Conservation (phyloP, 2,113 vertebrate species). For the Picathartes gymnocephalus region DNA sequence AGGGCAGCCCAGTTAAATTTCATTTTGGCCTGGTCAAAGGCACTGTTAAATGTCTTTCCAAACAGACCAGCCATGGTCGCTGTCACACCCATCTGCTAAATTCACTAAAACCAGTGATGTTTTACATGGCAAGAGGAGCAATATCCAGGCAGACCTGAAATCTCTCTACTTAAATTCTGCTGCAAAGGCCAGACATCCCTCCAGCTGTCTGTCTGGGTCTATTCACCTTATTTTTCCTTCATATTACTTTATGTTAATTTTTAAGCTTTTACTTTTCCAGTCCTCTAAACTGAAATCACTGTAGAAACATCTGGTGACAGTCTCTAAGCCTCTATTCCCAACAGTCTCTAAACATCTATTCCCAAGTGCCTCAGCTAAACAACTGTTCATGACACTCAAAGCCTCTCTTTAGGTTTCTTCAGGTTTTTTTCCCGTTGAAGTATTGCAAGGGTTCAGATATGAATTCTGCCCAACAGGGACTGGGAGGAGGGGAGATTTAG, state of each 20-base stretch:
- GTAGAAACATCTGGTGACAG: not conserved
- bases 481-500: not conserved
- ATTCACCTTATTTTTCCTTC: not conserved
- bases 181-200: not conserved
- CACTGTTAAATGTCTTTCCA: not conserved
- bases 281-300: not conserved
- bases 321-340: not conserved
- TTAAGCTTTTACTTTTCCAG: not conserved
- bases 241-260: not conserved
- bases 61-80: not conserved
- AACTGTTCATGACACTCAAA: not conserved
- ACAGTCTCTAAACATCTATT: not conserved
- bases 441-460: not conserved
- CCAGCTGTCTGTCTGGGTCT: not conserved
- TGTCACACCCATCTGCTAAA: not conserved
- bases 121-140: constrained; percentile 1
- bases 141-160: constrained; percentile 22
- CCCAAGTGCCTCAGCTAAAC: not conserved
- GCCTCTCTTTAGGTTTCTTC: not conserved
- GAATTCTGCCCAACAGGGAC: not conserved
- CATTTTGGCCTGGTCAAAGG: not conserved
- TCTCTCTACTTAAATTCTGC: not conserved
- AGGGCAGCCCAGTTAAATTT: not conserved
- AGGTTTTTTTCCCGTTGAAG: not conserved
- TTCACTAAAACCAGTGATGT: not conserved